Evolutionary conservation across 1,140 invertebrate genomes (phyloP).

Genomic region (Brachionus rotundiformis): DNA sequence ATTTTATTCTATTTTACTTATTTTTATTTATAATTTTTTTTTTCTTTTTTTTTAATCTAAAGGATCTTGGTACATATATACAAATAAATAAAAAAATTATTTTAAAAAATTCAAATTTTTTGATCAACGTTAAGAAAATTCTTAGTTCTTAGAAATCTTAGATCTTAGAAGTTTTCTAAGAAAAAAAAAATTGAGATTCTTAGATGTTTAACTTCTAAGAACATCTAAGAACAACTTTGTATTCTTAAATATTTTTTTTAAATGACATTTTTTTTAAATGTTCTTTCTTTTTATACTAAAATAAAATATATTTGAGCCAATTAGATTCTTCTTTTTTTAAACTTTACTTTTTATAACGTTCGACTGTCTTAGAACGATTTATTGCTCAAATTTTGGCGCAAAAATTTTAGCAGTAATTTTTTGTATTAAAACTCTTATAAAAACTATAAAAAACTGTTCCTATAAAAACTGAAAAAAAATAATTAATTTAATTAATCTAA

Average conservation of each 20-base stretch:
- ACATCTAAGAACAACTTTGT: background rate
- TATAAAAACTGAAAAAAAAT: conserved; percentile 11
- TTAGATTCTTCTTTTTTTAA: conserved; percentile 7
- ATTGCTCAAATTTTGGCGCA: conserved; percentile 12
- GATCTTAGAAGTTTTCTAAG: conserved; percentile 42
- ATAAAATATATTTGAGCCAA: conserved; percentile 1
- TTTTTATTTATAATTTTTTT: too few relatives aligned
- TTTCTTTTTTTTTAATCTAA: too few relatives aligned
- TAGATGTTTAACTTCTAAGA: conserved; percentile 13
- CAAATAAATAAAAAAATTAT: too few relatives aligned
- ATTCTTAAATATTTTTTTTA: background rate
- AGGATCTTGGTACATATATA: too few relatives aligned
- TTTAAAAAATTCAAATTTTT: background rate
- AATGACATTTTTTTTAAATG: background rate
- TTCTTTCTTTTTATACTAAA: conserved; percentile 10
- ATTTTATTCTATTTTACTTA: too few relatives aligned
- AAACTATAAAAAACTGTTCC: conserved; percentile 13
- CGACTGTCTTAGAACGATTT: conserved; percentile 6
- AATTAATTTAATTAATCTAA: conserved; percentile 11
- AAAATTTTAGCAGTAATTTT: background rate
- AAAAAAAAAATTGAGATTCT: conserved; percentile 7
- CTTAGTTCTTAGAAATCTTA: conserved; percentile 49
- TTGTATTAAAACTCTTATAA: conserved; percentile 15
- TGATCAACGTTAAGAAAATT: conserved; percentile 46
- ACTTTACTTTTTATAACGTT: background rate